Conservation (phyloP, 2,113 vertebrate species). For the Microcebus ravelobensis region DNA sequence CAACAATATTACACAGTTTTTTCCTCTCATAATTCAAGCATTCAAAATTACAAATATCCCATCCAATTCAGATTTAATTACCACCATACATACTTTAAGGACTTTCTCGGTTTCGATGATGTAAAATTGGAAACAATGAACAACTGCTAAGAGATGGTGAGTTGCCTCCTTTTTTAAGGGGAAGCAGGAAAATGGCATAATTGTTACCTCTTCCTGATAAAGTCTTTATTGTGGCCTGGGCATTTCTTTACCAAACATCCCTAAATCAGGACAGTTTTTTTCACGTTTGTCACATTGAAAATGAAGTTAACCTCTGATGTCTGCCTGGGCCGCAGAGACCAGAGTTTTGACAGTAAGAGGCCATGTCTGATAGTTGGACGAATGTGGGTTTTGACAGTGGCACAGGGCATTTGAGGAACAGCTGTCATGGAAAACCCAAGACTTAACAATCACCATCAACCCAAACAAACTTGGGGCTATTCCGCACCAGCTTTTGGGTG, state of each 20-base stretch:
- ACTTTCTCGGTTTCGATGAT: conserved; percentile 63
- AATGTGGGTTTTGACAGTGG: neutral
- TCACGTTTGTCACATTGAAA: neutral
- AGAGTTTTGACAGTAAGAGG: neutral
- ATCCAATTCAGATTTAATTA: conserved; percentile 83
- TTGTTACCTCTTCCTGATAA: conserved; percentile 4
- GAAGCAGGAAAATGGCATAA: neutral
- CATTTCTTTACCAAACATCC: conserved; percentile 43
- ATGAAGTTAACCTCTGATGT: neutral
- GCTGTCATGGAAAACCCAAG: neutral
- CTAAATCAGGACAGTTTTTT: conserved; percentile 48
- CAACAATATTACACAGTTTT: conserved; percentile 63
- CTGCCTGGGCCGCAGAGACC: neutral
- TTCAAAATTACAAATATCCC: conserved; percentile 75
- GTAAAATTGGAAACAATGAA: conserved; percentile 57
- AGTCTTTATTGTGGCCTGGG: neutral
- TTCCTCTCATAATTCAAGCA: conserved; percentile 76
- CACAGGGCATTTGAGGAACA: neutral
- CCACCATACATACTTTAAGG: conserved; percentile 69
- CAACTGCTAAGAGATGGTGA: conserved; percentile 21
- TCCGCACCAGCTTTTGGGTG: neutral
- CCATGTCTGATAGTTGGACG: neutral
- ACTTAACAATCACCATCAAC: neutral
- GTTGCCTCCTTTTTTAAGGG: neutral
- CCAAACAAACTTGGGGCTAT: neutral